Percentiles rank a stretch among this genome's conserved stretches.
Evolutionary conservation across 2,797 vertebrate genomes (phyloP).

Genomic region (Sebastes alutus): DNA sequence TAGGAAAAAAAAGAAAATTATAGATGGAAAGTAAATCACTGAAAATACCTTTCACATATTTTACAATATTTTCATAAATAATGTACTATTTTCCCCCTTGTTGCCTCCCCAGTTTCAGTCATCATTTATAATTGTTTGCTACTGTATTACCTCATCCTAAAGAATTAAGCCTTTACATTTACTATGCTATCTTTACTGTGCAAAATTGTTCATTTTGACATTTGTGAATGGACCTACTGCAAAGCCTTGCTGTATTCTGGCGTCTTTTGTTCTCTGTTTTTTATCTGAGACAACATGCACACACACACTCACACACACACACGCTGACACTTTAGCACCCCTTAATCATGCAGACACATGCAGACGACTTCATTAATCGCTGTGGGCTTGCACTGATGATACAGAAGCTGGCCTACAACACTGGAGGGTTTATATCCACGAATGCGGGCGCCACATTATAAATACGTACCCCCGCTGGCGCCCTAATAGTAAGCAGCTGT

Average conservation of each 20-base stretch:
- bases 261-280: constrained; percentile 60
- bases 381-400: constrained; percentile 65
- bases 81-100: constrained; percentile 17
- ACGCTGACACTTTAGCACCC: constrained; percentile 30
- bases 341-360: constrained; percentile 76
- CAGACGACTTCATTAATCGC: constrained; percentile 77
- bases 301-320: constrained; percentile 23
- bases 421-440: constrained; percentile 55
- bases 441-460: constrained; percentile 53
- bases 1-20: constrained; percentile 61
- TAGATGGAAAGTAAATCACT: constrained; percentile 67
- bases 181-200: background rate
- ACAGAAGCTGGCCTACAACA: constrained; percentile 51
- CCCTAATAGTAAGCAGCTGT: constrained; percentile 56
- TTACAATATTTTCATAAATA: constrained; percentile 53
- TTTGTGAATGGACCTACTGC: constrained; percentile 22
- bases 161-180: constrained; percentile 22
- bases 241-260: constrained; percentile 10
- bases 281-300: constrained; percentile 41
- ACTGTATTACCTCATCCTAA: constrained; percentile 24
- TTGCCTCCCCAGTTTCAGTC: constrained; percentile 12
- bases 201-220: constrained; percentile 15
- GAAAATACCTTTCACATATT: constrained; percentile 40
- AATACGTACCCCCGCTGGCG: constrained; percentile 58
- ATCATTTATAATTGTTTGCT: constrained; percentile 24